phyloP scores from a whole-genome alignment of 2,113 vertebrate species.

The Notechis scutatus region DNA sequence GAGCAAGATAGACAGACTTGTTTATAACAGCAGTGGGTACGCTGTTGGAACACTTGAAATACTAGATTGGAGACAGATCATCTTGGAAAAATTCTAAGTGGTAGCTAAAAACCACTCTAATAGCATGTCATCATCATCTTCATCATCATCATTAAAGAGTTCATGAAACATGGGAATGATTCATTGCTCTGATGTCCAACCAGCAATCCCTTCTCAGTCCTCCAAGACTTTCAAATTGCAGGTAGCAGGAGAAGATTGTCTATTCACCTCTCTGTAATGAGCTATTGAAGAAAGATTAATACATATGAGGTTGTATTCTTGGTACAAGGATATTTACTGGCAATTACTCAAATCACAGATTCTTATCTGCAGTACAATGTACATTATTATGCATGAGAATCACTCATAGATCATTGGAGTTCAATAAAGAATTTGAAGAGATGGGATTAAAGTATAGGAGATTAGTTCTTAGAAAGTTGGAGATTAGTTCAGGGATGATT shows the following conservation, averaged over 20 bases:
- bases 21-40: not conserved
- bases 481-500: not conserved
- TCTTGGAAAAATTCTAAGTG: not conserved
- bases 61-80: not conserved
- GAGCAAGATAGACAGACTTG: not conserved
- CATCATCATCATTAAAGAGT: not conserved
- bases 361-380: not conserved
- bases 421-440: not conserved
- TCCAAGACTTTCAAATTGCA: not conserved
- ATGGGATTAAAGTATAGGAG: not conserved
- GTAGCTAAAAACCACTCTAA: not conserved
- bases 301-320: not conserved
- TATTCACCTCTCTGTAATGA: not conserved
- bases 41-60: not conserved
- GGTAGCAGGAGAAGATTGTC: not conserved
- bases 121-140: not conserved
- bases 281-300: not conserved
- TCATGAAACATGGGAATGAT: not conserved
- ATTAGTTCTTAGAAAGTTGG: not conserved
- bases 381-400: not conserved
- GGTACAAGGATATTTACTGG: not conserved
- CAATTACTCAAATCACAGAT: not conserved
- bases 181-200: not conserved
- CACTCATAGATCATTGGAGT: not conserved
- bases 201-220: not conserved